Evolutionary conservation across 2,113 vertebrate genomes (phyloP).

Genomic region (Genyomyrus donnyi): DNA sequence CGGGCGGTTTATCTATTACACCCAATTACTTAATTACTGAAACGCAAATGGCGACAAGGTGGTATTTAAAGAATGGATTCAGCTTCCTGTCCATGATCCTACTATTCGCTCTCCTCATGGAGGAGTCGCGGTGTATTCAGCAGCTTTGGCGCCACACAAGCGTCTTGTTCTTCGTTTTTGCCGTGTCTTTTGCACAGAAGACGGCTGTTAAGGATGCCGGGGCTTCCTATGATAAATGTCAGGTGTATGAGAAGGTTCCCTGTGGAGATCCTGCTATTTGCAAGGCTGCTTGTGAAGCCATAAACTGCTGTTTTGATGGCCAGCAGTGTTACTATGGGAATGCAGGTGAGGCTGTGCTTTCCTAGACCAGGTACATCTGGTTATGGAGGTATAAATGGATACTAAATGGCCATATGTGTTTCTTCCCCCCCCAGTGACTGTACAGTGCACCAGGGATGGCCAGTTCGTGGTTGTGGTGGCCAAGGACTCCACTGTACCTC

Average conservation of each 20-base stretch:
- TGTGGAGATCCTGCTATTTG: not conserved
- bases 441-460: not conserved
- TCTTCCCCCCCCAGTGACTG: not conserved
- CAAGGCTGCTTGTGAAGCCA: not conserved
- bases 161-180: not conserved
- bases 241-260: not conserved
- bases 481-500: not conserved
- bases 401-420: not conserved
- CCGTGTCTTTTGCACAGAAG: not conserved
- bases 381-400: not conserved
- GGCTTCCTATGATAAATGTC: not conserved
- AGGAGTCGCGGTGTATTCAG: not conserved
- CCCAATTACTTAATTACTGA: not conserved
- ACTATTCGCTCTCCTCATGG: not conserved
- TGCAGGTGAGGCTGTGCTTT: not conserved
- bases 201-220: not conserved
- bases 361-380: not conserved
- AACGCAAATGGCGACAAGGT: not conserved
- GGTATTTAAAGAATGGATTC: not conserved
- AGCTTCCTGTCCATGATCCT: not conserved
- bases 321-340: not conserved
- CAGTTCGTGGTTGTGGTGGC: not conserved
- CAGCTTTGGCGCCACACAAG: not conserved
- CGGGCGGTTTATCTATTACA: not conserved
- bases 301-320: not conserved